Base-by-base conservation (phyloP, 2,113 vertebrate species). In the Camelus dromedarius region DNA sequence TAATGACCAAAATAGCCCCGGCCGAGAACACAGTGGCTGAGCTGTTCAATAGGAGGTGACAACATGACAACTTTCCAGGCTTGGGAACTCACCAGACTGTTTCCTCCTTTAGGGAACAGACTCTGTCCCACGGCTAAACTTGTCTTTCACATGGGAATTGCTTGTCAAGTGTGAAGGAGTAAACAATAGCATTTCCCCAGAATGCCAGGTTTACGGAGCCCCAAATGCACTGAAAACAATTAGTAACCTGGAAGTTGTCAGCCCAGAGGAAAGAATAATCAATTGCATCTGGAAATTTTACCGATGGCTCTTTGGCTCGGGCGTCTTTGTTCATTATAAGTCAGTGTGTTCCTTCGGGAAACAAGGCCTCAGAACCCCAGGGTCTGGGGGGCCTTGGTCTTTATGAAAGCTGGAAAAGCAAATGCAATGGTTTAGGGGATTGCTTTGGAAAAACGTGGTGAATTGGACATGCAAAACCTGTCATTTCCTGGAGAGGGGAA, bases 101-200 rank as follows among this genome's bases (percentile, higher is more conserved):
- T 99, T 99, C 99, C 99, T 99, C 98, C 99, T 99, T 98, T 97
- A 98, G 98, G 98, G 98, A 97, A 73, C 98, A 88, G 22, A 81
- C 98, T 82, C 97, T 98, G 98, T 99, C 99, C 98, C 98, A 98
- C 95, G 97, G 98, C 98, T 99, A 99, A 98, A 99, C 99, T 99
- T 98, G 99, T 99, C 98, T 99, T 99, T 99, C 99, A 99, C 99
- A 98, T 99, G 99, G 99, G 99, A 99, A 99, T 99, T 99, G 98
- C 99, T 98, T 99, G 98, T 99, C 99, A 98, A 99, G 98, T 98
- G 99, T 99, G 99, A 99, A 99, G 99, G 99, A 98, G 99, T 99
- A 99, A 99, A 99, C 99, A 99, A 99, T 99, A 99, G 99, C 98
- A 99, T 99, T 99, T 99, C 99, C 99, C 99, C 99, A 98, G 98